Percentiles rank a stretch among this genome's conserved stretches.
These are phyloP conservation scores for Phrixothrix hirtus DNA, from an alignment of 2,888 invertebrate species.

Conservation along the genomic window DNA sequence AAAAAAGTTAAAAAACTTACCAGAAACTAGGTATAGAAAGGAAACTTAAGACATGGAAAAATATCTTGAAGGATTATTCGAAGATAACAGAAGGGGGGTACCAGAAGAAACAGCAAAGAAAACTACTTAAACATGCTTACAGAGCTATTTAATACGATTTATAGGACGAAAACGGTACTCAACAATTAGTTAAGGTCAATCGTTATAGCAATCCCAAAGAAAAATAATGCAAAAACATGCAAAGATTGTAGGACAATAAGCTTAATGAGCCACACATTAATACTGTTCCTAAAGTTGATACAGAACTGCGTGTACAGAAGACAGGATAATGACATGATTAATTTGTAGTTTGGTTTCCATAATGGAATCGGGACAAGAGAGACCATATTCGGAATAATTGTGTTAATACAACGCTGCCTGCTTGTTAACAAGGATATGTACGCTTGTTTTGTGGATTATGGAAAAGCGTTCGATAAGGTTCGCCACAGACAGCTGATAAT, in stretches of 20 bases:
- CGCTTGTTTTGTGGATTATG: neutral
- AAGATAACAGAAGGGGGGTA: neutral
- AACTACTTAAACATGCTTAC: neutral
- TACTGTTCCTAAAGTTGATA: neutral
- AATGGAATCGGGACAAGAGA: neutral
- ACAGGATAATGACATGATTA: neutral
- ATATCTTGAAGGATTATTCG: neutral
- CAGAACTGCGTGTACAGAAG: neutral
- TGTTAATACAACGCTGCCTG: neutral
- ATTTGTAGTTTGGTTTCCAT: neutral
- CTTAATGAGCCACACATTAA: neutral
- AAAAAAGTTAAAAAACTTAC: neutral
- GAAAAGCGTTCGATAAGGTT: neutral
- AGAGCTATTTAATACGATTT: neutral
- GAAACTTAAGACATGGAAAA: neutral
- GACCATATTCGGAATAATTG: neutral
- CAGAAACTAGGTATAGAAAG: neutral
- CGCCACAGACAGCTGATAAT: neutral
- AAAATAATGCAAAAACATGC: neutral
- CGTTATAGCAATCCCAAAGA: neutral
- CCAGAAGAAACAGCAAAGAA: neutral
- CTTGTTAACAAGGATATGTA: neutral
- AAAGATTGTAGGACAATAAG: neutral
- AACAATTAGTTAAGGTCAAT: neutral
- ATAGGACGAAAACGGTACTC: neutral